These are phyloP conservation scores for Tenthredo livida DNA, from an alignment of 2,888 invertebrate genomes.

Conservation along the genomic window DNA sequence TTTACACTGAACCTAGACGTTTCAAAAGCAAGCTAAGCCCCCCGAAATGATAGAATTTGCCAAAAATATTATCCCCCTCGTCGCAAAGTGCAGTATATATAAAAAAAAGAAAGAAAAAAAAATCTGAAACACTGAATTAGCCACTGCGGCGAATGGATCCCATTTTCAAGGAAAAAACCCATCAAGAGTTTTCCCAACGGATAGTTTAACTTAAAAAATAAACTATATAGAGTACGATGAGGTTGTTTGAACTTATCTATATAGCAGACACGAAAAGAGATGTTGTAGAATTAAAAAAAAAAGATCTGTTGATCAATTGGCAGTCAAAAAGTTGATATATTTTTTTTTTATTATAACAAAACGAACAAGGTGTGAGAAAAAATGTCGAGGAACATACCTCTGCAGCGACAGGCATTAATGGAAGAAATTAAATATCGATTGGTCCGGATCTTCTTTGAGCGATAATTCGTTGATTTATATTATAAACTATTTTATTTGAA, in stretches of 20 bases:
- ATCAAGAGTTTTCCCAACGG: background rate
- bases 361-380: background rate
- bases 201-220: background rate
- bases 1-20: background rate
- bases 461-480: background rate
- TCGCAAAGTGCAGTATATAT: background rate
- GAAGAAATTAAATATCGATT: slow-evolving; percentile 35
- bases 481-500: background rate
- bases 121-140: background rate
- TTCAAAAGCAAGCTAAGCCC: background rate
- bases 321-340: background rate
- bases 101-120: background rate
- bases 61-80: background rate
- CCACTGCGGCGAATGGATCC: background rate
- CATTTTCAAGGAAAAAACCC: background rate
- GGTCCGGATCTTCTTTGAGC: slow-evolving; percentile 4
- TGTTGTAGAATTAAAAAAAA: background rate
- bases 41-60: background rate
- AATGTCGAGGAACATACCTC: slow-evolving; percentile 23
- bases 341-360: background rate
- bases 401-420: slow-evolving; percentile 34
- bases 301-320: background rate
- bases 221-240: background rate
- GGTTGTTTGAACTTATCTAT: background rate
- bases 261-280: background rate